Base-by-base conservation (phyloP, 2,113 vertebrate species). In the Dendrocopos noguchii region DNA sequence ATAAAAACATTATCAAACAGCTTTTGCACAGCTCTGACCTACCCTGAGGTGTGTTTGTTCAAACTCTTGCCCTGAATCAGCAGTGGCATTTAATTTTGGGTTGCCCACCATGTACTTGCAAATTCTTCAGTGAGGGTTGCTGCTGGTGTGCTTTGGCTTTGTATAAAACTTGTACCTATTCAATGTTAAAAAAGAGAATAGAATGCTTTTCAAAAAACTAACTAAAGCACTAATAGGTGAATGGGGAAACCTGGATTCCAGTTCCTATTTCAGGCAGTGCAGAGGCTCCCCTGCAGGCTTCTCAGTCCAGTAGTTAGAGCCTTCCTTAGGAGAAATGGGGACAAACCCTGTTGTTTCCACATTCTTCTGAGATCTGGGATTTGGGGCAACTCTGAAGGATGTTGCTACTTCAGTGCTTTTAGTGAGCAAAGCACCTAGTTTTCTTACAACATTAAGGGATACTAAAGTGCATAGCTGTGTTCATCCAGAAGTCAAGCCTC, bases 1-100 rank as follows among this genome's bases (percentile, higher is more conserved):
- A 59, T 36, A 82, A n/a, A 31, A 67, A 60, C 8, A 11, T 15
- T 72, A 80, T 18, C 34, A 33, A 91, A 39, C 9, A 80, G 29
- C 29, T 82, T 91, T 72, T 61, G 19, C 29, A 56, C 18, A 60
- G 36, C 39, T 72, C 33, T 90, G 24, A 22, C 0, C 0, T 66
- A 55, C 22, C 46, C 8, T 10, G 27, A 64, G 31, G 25, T 20
- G 5, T 0, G 0, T 34, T 59, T 3, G 10, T 78, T 71, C 73
- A 61, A 84, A 93, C 55, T 70, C 77, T 88, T 81, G 61, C 36
- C 59, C 61, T 65, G 57, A 84, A 87, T 12, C 56, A 57, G 11
- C 2, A 1, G 47, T 68, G 56, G 28, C 42, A 46, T 46, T 88
- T 87, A 12, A 19, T 66, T 88, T 76, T 71, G 31, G 9, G n/a